These are phyloP conservation scores for Rhizomys pruinosus DNA, from an alignment of 2,113 vertebrate species.

Conservation along the genomic window DNA sequence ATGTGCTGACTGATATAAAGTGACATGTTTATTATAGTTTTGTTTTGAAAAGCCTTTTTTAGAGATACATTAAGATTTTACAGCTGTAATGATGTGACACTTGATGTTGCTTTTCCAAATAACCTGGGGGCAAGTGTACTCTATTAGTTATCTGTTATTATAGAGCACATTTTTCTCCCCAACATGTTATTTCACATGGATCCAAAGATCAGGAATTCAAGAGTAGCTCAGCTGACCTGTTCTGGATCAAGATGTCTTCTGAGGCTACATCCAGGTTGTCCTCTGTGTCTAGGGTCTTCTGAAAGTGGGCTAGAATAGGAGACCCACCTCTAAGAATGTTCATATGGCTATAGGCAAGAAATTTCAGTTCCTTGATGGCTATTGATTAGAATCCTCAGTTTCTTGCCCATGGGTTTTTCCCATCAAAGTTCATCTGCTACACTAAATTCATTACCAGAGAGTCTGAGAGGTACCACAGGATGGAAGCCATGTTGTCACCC, in stretches of 20 bases:
- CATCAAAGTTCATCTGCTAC: not conserved
- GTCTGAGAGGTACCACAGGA: not conserved
- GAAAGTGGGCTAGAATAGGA: not conserved
- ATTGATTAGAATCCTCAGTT: not conserved
- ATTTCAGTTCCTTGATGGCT: not conserved
- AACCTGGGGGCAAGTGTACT: not conserved
- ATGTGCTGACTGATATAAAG: not conserved
- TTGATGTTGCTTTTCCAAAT: not conserved
- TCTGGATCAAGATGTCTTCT: not conserved
- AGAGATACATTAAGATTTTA: not conserved
- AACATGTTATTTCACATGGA: not conserved
- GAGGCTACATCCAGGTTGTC: not conserved
- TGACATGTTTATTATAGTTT: not conserved
- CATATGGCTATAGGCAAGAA: not conserved
- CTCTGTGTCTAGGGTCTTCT: not conserved
- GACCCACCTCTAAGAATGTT: not conserved
- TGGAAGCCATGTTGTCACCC: not conserved
- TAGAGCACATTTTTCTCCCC: not conserved
- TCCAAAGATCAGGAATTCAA: not conserved
- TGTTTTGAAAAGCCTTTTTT: not conserved
- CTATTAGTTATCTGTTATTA: not conserved
- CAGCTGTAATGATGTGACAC: not conserved
- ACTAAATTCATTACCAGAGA: not conserved
- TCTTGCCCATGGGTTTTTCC: not conserved
- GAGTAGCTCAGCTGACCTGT: not conserved